These are phyloP conservation scores for Oreochromis grahami DNA, from an alignment of 2,797 vertebrate species.

Conservation along the genomic window DNA sequence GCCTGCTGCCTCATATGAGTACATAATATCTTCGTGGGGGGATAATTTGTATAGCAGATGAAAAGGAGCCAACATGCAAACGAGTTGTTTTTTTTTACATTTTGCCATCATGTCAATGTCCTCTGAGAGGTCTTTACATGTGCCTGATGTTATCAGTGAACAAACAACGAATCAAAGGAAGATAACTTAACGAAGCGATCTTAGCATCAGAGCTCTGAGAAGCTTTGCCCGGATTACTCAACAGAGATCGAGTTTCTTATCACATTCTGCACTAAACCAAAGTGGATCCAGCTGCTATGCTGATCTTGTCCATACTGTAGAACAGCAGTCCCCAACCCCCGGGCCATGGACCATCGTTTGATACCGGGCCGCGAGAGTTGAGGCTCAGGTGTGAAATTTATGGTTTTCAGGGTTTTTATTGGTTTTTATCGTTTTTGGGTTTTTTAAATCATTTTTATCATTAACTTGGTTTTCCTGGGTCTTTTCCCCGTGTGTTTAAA, in stretches of 20 bases:
- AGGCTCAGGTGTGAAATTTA: background rate
- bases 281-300: background rate
- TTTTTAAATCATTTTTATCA: background rate
- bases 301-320: background rate
- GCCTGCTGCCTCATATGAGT: background rate
- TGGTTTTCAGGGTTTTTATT: background rate
- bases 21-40: background rate
- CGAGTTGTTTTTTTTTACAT: accelerated
- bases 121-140: background rate
- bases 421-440: accelerated
- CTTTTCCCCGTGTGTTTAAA: background rate
- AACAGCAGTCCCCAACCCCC: accelerated
- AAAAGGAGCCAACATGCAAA: background rate
- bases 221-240: background rate
- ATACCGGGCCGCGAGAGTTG: accelerated
- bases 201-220: background rate
- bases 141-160: background rate
- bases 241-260: background rate
- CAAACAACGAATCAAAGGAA: background rate
- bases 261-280: background rate
- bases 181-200: background rate
- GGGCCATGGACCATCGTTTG: accelerated
- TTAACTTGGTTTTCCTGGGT: background rate
- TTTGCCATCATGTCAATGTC: background rate
- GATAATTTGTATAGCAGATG: background rate